Conservation (phyloP, 2,113 vertebrate species). For the Pycnonotus jocosus region DNA sequence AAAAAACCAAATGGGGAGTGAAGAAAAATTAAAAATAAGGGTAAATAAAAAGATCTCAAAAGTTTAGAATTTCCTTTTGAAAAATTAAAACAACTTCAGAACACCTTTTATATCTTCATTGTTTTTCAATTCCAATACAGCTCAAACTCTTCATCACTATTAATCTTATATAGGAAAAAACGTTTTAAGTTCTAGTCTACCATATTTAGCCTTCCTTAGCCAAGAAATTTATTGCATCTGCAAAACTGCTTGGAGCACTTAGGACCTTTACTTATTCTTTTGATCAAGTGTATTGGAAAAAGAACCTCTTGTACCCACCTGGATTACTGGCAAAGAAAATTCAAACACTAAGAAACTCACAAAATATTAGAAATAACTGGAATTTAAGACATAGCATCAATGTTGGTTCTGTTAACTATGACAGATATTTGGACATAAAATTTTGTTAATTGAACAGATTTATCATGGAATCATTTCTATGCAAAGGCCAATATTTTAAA, state of each 20-base stretch:
- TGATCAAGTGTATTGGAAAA: background rate
- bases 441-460: conserved; percentile 51
- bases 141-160: background rate
- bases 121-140: background rate
- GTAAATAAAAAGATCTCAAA: background rate
- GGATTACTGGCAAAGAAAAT: background rate
- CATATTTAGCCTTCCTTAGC: background rate
- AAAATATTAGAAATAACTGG: background rate
- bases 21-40: background rate
- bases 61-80: background rate
- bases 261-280: background rate
- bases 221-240: background rate
- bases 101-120: background rate
- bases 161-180: background rate
- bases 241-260: background rate
- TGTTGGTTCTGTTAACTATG: background rate
- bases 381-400: background rate
- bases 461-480: conserved; percentile 27
- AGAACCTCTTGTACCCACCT: background rate
- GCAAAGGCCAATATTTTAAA: conserved; percentile 49
- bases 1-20: background rate
- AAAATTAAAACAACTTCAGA: background rate
- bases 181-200: background rate
- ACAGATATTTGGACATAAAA: conserved; percentile 51
- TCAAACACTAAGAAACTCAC: background rate